A percentile compares a stretch with the other conserved stretches of the same genome.
Conservation (phyloP, 2,113 vertebrate genomes). For the Struthio camelus region DNA sequence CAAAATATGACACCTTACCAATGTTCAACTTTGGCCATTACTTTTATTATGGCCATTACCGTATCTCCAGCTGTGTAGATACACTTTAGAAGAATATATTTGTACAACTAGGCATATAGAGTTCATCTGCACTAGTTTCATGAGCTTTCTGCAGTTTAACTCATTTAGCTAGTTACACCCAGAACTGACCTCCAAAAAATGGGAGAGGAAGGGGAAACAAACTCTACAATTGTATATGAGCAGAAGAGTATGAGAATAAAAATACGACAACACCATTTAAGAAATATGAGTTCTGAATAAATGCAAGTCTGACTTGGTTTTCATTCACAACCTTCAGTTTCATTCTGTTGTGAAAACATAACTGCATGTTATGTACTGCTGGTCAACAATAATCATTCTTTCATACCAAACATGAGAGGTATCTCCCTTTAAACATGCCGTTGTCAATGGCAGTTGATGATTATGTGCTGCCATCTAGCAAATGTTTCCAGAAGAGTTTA, state of each 20-base stretch:
- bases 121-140: neutral
- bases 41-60: too few species aligned
- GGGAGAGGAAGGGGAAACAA: neutral
- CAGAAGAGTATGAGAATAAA: too few species aligned
- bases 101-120: neutral
- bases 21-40: neutral
- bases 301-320: neutral
- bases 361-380: neutral
- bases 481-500: slow-evolving; percentile 5
- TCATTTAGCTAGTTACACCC: neutral
- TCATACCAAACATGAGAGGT: neutral
- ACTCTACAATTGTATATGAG: too few species aligned
- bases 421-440: neutral
- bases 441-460: neutral
- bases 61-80: accelerated
- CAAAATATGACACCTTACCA: neutral
- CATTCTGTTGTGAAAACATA: accelerated
- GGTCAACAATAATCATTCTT: neutral
- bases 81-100: neutral
- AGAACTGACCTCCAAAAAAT: neutral
- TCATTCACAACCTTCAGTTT: neutral
- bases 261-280: neutral
- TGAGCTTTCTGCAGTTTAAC: neutral
- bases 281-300: neutral
- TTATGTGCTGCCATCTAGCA: slow-evolving; percentile 76